A percentile compares a stretch with the other conserved stretches of the same genome.
Conservation (phyloP, 1,140 invertebrate genomes). For the Polypedilum pembai region DNA sequence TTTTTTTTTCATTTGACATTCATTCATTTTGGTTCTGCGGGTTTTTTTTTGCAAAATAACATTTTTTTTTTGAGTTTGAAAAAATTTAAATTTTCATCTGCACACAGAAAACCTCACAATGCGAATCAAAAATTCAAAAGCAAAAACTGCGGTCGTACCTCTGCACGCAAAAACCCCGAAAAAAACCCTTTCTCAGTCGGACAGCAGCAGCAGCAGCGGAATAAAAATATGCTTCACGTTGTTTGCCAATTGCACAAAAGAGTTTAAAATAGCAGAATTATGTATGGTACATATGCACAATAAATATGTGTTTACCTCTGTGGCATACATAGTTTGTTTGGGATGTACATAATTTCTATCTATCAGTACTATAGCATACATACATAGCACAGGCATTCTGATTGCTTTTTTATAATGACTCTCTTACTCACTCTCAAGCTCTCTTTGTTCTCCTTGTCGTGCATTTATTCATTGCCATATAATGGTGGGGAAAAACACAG, state of each 20-base stretch:
- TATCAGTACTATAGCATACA: neutral
- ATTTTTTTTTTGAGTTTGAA: slow-evolving; percentile 1
- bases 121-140: slow-evolving; percentile 18
- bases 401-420: slow-evolving; percentile 6
- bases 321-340: neutral
- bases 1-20: slow-evolving; percentile 9
- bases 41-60: neutral
- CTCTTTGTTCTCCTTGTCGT: neutral
- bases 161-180: neutral
- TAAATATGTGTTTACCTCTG: neutral
- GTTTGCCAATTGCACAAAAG: slow-evolving; percentile 11
- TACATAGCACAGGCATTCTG: neutral
- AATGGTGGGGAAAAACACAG: neutral
- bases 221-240: slow-evolving; percentile 4
- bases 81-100: neutral
- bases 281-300: neutral
- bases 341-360: neutral
- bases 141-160: neutral
- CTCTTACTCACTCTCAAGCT: neutral
- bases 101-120: slow-evolving; percentile 1
- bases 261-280: slow-evolving; percentile 1
- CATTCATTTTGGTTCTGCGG: neutral
- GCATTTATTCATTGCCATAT: slow-evolving; percentile 19
- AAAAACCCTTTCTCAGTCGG: neutral
- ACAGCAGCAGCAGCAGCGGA: neutral